These are phyloP conservation scores for Probosciger aterrimus DNA, from an alignment of 2,113 vertebrate genomes.

Conservation along the genomic window DNA sequence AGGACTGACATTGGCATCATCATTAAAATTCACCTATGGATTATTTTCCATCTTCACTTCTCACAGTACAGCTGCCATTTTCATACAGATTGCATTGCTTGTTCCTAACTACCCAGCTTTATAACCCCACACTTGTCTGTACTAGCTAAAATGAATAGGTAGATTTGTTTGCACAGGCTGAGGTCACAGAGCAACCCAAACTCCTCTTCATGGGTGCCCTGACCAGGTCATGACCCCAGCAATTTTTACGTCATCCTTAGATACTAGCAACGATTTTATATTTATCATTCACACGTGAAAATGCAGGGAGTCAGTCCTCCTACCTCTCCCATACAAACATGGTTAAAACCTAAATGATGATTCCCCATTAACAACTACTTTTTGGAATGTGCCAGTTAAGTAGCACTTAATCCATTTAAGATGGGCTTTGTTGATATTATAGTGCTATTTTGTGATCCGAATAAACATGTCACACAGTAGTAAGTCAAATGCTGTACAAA, in stretches of 20 bases:
- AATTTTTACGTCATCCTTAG: background rate
- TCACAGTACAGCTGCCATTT: background rate
- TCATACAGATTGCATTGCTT: background rate
- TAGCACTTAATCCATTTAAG: background rate
- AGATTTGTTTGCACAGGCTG: background rate
- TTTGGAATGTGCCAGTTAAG: background rate
- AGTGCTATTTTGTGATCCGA: slow-evolving; percentile 31
- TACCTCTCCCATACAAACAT: background rate
- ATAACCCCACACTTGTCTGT: background rate
- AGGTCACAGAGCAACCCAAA: background rate
- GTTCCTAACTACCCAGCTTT: background rate
- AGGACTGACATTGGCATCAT: background rate
- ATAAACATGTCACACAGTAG: background rate
- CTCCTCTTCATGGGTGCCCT: background rate
- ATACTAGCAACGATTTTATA: background rate
- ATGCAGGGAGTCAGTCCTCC: background rate
- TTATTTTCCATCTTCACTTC: background rate
- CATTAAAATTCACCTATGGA: background rate
- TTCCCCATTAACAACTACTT: background rate
- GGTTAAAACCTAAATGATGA: background rate
- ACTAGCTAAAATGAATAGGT: background rate
- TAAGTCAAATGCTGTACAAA: background rate
- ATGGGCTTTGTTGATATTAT: slow-evolving; percentile 16
- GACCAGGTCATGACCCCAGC: background rate
- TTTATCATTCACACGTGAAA: background rate